phyloP scores from a whole-genome alignment of 2,888 invertebrate genomes.

The Euproctis similis region DNA sequence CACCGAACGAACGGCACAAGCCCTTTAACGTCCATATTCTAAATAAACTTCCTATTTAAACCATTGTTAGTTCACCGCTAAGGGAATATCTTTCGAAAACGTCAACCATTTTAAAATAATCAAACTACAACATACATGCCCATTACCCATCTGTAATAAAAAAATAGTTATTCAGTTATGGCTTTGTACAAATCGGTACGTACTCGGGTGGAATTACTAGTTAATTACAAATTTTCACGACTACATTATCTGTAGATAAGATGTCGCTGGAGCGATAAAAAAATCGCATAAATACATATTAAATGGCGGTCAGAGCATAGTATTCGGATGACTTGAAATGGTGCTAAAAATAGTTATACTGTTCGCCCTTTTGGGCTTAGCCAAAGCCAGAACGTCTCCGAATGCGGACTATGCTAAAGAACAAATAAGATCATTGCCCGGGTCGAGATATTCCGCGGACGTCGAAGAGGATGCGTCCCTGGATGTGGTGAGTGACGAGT shows the following conservation, averaged over 20 bases:
- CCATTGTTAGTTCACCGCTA: too few species aligned
- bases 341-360: constrained; percentile 25
- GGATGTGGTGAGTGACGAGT: constrained; percentile 48
- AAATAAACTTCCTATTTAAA: too few species aligned
- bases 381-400: constrained; percentile 34
- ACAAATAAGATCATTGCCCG: constrained; percentile 15
- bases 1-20: too few species aligned
- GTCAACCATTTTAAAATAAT: too few species aligned
- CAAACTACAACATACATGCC: too few species aligned
- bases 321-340: constrained; percentile 16
- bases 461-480: constrained; percentile 38
- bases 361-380: constrained; percentile 20
- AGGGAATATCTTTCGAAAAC: too few species aligned
- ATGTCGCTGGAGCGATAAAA: not conserved
- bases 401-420: constrained; percentile 32
- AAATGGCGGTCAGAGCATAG: not conserved
- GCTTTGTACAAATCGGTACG: too few species aligned
- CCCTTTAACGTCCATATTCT: too few species aligned
- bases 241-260: not conserved
- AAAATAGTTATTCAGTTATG: not conserved
- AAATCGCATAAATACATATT: constrained; percentile 14
- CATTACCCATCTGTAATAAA: not conserved
- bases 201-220: too few species aligned
- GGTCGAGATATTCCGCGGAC: constrained; percentile 25
- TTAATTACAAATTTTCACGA: not conserved